A percentile compares a stretch with the other conserved stretches of the same genome.
Conservation (phyloP, 2,797 vertebrate species). For the Falco rusticolus region DNA sequence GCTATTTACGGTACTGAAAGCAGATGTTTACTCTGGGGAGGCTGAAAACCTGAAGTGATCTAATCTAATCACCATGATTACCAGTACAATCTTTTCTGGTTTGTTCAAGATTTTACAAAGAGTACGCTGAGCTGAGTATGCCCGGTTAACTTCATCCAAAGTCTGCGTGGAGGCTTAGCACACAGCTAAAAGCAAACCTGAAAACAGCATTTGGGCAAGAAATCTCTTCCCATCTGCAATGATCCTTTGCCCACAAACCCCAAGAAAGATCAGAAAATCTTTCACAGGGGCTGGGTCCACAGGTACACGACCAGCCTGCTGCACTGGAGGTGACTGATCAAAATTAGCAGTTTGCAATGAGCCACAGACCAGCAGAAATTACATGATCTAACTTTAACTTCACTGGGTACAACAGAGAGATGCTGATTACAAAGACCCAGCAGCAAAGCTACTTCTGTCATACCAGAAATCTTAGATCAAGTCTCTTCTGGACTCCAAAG, state of each 20-base stretch:
- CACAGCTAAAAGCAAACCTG: not conserved
- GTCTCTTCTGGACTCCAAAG: not conserved
- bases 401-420: not conserved
- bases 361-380: not conserved
- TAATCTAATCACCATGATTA: slow-evolving; percentile 37
- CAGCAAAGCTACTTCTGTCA: not conserved
- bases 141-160: not conserved
- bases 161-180: not conserved
- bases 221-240: not conserved
- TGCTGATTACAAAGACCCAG: not conserved
- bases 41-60: slow-evolving; percentile 18
- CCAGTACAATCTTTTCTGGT: not conserved
- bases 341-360: slow-evolving; percentile 14
- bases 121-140: slow-evolving; percentile 11
- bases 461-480: not conserved
- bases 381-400: not conserved
- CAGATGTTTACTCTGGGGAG: slow-evolving; percentile 42
- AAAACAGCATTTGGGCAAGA: not conserved
- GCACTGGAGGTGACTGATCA: not conserved
- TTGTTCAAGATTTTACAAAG: slow-evolving; percentile 38
- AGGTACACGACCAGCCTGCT: not conserved
- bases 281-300: not conserved
- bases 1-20: slow-evolving; percentile 30
- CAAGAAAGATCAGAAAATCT: not conserved
- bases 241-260: not conserved